Percentiles rank a stretch among this genome's conserved stretches.
Evolutionary conservation across 2,113 vertebrate species (phyloP).

Genomic region (Chinchilla lanigera): DNA sequence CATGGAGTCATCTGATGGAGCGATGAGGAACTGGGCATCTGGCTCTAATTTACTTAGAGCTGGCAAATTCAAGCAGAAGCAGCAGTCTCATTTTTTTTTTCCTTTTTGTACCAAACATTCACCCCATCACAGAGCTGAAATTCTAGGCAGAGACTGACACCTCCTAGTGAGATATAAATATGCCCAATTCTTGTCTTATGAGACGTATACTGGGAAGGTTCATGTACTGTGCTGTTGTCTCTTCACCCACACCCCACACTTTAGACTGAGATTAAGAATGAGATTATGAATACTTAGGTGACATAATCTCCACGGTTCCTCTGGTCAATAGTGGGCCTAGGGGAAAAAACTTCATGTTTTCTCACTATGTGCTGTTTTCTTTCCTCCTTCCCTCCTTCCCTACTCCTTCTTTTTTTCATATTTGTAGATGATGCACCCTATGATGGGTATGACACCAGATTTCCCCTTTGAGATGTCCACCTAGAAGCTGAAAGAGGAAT

Average conservation of each 20-base stretch:
- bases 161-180: background rate
- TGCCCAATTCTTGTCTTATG: background rate
- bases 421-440: background rate
- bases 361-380: background rate
- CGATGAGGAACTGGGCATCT: constrained; percentile 81
- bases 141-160: constrained; percentile 14
- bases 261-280: background rate
- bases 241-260: too few species aligned
- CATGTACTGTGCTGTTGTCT: background rate
- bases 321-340: background rate
- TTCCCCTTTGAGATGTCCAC: background rate
- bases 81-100: constrained; percentile 19
- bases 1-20: constrained; percentile 81
- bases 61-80: constrained; percentile 71
- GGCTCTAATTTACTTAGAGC: constrained; percentile 81
- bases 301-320: background rate
- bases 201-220: background rate
- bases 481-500: background rate
- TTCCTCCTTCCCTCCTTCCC: too few species aligned
- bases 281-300: background rate
- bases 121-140: constrained; percentile 21
- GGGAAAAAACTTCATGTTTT: background rate
- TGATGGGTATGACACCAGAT: background rate
- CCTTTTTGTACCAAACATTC: constrained; percentile 40
- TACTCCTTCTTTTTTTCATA: too few species aligned